Evolutionary conservation across 2,888 invertebrate genomes (phyloP), one percentile per base, ranked within the genome.

Genomic region (Antitype chi): DNA sequence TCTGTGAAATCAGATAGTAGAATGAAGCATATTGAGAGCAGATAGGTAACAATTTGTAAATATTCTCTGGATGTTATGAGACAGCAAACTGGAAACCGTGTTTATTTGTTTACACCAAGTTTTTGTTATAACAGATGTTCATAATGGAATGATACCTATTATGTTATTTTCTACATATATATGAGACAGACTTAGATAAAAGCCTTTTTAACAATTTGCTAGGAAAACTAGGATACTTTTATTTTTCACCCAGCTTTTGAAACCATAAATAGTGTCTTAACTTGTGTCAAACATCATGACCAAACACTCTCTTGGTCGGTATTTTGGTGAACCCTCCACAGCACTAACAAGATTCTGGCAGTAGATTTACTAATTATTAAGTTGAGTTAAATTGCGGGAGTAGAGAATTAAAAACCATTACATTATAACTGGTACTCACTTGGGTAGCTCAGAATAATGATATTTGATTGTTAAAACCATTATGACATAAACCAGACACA

Each of bases 31-130:
- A 59, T 52, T 62, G 23, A 69, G 28, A 57, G 13, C 28, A 59
- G 32, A 53, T 55, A 67, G 66, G 32, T 68, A 55, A 28, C 17
- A 85, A 43, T 73, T 70, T 69, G 70, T 62, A 73, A 80, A 85
- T 59, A 82, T 80, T 59, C 59, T 67, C 52, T 28, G 17, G 0
- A 43, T 85, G 64, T 85, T 80, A 17, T 78, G 66, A 53, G 32
- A 55, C 28, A 57, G 38, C 13, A 25, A 49, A 47, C 43, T 47
- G 38, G 52, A 75, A 73, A 63, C 38, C 32, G 47, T 73, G 20
- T 57, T 63, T 64, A 57, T 43, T 71, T 76, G 59, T 62, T 70
- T 69, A 76, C 59, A 52, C 11, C n/a, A 17, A 15, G 8, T 47
- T 73, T 67, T 52, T 49, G n/a, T 57, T 68, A 66, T 32, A 66